phyloP scores from a whole-genome alignment of 2,888 invertebrate genomes.

The Aphodius sticticus region DNA sequence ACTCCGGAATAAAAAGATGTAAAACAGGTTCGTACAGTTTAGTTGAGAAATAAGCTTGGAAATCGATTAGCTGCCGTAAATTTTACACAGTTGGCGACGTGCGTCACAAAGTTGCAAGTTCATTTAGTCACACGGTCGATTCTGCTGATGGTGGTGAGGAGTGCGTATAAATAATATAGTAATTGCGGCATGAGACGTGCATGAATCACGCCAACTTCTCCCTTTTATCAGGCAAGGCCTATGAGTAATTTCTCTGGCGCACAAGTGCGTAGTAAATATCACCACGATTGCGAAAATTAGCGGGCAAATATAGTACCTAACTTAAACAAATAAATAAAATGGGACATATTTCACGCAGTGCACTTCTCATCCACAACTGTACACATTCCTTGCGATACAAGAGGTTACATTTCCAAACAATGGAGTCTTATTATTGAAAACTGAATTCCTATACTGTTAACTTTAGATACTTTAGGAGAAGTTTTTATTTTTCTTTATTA shows the following conservation, averaged over 20 bases:
- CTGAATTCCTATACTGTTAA: too few species aligned
- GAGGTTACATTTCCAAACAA: background rate
- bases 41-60: background rate
- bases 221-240: constrained; percentile 20
- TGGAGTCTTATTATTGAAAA: too few species aligned
- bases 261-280: constrained; percentile 14
- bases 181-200: background rate
- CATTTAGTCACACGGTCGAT: background rate
- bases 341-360: background rate
- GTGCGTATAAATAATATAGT: background rate
- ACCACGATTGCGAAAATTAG: background rate
- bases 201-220: constrained; percentile 18
- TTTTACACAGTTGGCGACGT: background rate
- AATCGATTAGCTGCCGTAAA: background rate
- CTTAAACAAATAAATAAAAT: background rate
- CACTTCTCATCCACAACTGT: background rate
- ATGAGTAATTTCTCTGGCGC: constrained; percentile 17
- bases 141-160: background rate
- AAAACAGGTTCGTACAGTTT: too few species aligned
- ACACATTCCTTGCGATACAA: background rate
- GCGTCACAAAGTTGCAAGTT: background rate
- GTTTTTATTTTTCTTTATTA: too few species aligned
- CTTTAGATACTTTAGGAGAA: too few species aligned
- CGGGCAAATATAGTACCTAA: background rate
- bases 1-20: too few species aligned